These are phyloP conservation scores for Pseudoips prasinana DNA, from an alignment of 2,888 invertebrate genomes.

Conservation along the genomic window DNA sequence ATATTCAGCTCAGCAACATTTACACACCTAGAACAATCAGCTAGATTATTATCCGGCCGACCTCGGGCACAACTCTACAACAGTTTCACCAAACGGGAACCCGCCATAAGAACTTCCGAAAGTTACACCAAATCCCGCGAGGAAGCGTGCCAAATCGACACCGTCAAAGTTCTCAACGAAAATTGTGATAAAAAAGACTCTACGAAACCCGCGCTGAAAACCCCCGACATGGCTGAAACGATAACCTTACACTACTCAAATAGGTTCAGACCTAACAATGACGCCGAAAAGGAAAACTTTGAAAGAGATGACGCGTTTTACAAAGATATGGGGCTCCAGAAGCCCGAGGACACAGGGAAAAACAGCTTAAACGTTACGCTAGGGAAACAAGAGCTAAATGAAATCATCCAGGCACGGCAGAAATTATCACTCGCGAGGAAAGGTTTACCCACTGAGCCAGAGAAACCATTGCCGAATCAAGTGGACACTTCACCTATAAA, in stretches of 20 bases:
- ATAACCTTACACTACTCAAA: conserved; percentile 69
- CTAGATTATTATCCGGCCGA: conserved; percentile 59
- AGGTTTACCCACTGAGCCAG: conserved; percentile 61
- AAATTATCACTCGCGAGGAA: conserved; percentile 69
- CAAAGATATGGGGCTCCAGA: conserved; percentile 62
- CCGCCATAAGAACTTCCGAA: conserved; percentile 55
- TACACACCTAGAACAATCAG: conserved; percentile 69
- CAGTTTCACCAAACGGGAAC: conserved; percentile 60
- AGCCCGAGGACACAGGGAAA: conserved; percentile 48
- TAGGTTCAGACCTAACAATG: conserved; percentile 54
- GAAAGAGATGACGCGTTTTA: conserved; percentile 69
- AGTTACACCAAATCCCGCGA: conserved; percentile 70
- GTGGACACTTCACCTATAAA: conserved; percentile 55
- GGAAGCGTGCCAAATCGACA: conserved; percentile 67
- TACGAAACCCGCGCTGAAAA: conserved; percentile 37
- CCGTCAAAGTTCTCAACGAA: conserved; percentile 63
- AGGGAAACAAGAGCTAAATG: conserved; percentile 73
- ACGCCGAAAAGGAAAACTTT: conserved; percentile 74
- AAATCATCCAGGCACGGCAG: conserved; percentile 73
- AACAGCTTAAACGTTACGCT: conserved; percentile 67
- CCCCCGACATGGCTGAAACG: conserved; percentile 60
- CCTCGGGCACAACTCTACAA: conserved; percentile 62
- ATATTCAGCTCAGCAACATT: conserved; percentile 74
- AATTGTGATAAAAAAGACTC: conserved; percentile 61
- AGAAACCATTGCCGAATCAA: conserved; percentile 47